Base-by-base conservation (phyloP, 1,140 invertebrate genomes). In the Temnothorax longispinosus region DNA sequence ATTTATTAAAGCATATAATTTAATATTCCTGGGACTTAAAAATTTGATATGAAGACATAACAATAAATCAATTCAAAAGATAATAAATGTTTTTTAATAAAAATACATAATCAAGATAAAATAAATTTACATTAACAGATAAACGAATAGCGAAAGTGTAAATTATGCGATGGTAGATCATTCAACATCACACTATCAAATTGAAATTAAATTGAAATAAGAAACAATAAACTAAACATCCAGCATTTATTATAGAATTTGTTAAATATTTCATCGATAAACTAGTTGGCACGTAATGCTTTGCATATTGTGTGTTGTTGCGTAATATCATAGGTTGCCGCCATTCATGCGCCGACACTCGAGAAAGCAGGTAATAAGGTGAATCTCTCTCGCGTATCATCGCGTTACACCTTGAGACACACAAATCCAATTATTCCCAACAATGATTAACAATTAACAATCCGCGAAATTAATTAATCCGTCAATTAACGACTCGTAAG, bases 341-440 rank as follows among this genome's bases (percentile, higher is more conserved):
- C n/a, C 4, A 18, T 67, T 67, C 10, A 44, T 1, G 41, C 7
- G n/a, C 10, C 64, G n/a, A 35, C 38, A 21, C 3, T 64, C 15
- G 60, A 38, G 32, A 64, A 65, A 2, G 5, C 60, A 64, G n/a
- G 10, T 44, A 44, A 13, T 7, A 21, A 10, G 5, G 1, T n/a
- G 35, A 65, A 1, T 27, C 21, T 5, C 65, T 69, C 11, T 18
- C 27, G 62, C 41, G 21, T 15, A 69, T 47, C 8, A 15, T 65
- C n/a, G 41, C 18, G 21, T 69, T 69, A 69, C 21, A 15, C 6
- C 65, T 69, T 69, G 65, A 69, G 65, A 69, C 65, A 18, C 65
- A 18, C 21, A 41, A 50, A 27, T 2, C 13, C n/a, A 13, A 69
- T 69, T 69, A 69, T 50, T 18, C 21, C 21, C 11, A 27, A 27